A percentile compares a stretch with the other conserved stretches of the same genome.
phyloP scores from a whole-genome alignment of 2,113 vertebrate genomes.

The Jacana jacana region DNA sequence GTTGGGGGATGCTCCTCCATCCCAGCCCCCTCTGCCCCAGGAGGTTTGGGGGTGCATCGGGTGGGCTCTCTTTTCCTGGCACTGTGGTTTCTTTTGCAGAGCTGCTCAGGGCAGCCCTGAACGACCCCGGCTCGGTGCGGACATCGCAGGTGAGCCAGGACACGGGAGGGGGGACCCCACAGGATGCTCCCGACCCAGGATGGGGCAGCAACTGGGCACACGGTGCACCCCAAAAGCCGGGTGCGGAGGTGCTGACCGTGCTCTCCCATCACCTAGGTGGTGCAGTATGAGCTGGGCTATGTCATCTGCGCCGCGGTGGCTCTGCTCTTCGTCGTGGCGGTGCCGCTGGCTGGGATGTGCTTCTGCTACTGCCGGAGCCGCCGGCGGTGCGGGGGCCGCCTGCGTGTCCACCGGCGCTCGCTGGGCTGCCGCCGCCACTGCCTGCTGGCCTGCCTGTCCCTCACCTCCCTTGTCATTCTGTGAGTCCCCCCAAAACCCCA shows the following conservation, averaged over 20 bases:
- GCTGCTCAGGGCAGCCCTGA: constrained; percentile 68
- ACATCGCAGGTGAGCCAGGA: constrained; percentile 65
- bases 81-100: constrained; percentile 1
- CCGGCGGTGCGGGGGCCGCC: constrained; percentile 49
- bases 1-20: not conserved
- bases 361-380: constrained; percentile 72
- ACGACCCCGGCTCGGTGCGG: constrained; percentile 47
- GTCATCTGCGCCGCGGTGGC: constrained; percentile 71
- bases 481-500: constrained; percentile 10
- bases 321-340: constrained; percentile 68
- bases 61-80: not conserved
- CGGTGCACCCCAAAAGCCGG: not conserved
- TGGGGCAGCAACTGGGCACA: not conserved
- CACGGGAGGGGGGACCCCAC: accelerated
- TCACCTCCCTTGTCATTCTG: constrained; percentile 77
- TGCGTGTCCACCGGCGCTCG: constrained; percentile 66
- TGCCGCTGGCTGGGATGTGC: constrained; percentile 70
- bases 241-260: accelerated
- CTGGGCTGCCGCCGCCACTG: constrained; percentile 59
- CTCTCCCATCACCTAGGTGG: constrained; percentile 56
- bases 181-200: accelerated
- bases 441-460: constrained; percentile 69
- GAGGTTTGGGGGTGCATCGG: accelerated
- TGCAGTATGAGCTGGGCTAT: constrained; percentile 79
- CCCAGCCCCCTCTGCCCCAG: accelerated